Conservation (phyloP, 1,140 invertebrate genomes). For the Ganaspis sp. region DNA sequence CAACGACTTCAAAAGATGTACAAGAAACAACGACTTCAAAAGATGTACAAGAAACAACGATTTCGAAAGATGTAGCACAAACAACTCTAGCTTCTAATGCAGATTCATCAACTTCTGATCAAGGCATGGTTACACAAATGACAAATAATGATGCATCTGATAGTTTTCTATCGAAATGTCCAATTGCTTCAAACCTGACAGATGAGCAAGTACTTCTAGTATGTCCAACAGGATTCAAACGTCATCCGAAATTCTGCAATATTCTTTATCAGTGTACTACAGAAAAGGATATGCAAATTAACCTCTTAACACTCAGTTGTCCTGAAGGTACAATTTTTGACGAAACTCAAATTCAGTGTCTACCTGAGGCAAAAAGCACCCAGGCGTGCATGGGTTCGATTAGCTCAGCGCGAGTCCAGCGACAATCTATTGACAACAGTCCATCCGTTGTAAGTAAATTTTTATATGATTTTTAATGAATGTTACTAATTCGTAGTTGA, state of each 20-base stretch:
- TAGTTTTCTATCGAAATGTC: constrained; percentile 49
- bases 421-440: constrained; percentile 75
- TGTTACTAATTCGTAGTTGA: too few relatives aligned
- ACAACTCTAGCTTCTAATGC: constrained; percentile 51
- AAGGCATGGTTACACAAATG: neutral
- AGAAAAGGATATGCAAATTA: constrained; percentile 81
- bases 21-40: constrained; percentile 43
- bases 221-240: constrained; percentile 87
- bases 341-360: constrained; percentile 83
- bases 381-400: constrained; percentile 79
- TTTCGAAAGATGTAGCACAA: constrained; percentile 38
- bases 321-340: constrained; percentile 86
- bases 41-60: constrained; percentile 38
- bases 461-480: too few relatives aligned
- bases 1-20: too few relatives aligned
- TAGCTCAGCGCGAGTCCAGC: constrained; percentile 75
- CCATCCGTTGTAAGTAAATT: constrained; percentile 78
- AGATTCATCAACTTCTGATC: constrained; percentile 43
- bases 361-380: constrained; percentile 78
- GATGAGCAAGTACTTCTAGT: constrained; percentile 83
- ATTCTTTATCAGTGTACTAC: constrained; percentile 89
- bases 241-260: constrained; percentile 90
- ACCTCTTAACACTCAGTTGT: constrained; percentile 84
- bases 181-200: constrained; percentile 64
- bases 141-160: neutral